phyloP scores from a whole-genome alignment of 1,140 invertebrate genomes.

The Pentalonia nigronervosa region DNA sequence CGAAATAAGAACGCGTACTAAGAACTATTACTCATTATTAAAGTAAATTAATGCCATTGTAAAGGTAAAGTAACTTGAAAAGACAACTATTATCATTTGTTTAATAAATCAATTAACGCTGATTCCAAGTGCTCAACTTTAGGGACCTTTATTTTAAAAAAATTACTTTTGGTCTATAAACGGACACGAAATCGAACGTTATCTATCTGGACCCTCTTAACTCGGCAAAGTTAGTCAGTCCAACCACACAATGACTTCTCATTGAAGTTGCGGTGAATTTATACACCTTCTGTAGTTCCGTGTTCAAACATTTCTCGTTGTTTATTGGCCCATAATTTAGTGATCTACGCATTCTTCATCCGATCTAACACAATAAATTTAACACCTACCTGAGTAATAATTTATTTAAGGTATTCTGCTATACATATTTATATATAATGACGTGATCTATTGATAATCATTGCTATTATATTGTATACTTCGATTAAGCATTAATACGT shows the following conservation, averaged over 20 bases:
- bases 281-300: background rate
- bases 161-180: background rate
- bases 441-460: no score
- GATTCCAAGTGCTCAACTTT: background rate
- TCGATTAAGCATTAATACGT: no score
- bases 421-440: no score
- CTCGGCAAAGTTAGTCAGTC: background rate
- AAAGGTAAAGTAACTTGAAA: background rate
- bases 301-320: background rate
- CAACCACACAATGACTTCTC: background rate
- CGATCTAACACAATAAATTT: background rate
- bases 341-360: background rate
- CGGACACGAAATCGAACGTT: background rate
- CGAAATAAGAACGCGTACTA: background rate
- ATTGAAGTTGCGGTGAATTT: background rate
- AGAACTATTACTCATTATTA: background rate
- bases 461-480: no score
- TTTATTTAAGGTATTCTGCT: no score
- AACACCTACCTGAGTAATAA: no score
- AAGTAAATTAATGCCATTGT: background rate
- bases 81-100: background rate
- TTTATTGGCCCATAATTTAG: background rate
- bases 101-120: background rate
- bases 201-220: background rate
- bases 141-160: background rate